phyloP scores from a whole-genome alignment of 2,888 invertebrate species.

The Himalopsyche anomala region DNA sequence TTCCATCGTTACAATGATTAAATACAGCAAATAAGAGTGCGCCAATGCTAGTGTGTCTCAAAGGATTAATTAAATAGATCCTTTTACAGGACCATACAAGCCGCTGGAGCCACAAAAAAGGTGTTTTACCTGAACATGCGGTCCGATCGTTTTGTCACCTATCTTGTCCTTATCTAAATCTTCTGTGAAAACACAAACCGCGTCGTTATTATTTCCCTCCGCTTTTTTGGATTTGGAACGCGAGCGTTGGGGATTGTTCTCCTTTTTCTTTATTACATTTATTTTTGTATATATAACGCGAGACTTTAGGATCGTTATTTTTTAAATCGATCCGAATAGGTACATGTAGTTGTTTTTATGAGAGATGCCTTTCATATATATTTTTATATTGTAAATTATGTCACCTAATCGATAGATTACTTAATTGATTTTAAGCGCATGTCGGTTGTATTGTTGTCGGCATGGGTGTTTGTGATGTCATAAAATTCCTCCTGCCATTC shows the following conservation, averaged over 20 bases:
- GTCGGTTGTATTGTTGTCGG: no score
- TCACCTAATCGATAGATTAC: no score
- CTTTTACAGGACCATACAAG: conserved; percentile 55
- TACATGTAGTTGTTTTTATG: neutral
- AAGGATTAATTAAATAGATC: conserved; percentile 62
- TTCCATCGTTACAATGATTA: no score
- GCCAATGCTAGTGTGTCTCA: neutral
- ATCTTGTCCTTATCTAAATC: conserved; percentile 65
- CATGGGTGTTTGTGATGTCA: no score
- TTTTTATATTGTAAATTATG: no score
- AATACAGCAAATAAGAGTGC: neutral
- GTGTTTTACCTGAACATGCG: conserved; percentile 44
- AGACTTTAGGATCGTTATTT: conserved; percentile 44
- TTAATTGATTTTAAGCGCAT: no score
- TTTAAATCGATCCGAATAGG: conserved; percentile 52
- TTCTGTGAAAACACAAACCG: conserved; percentile 64
- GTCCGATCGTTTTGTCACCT: conserved; percentile 64
- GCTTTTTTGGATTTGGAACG: conserved; percentile 62
- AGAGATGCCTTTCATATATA: no score
- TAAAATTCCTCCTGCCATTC: no score
- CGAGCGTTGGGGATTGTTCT: conserved; percentile 40
- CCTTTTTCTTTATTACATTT: conserved; percentile 50
- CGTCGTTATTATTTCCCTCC: conserved; percentile 59
- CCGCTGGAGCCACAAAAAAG: conserved; percentile 48
- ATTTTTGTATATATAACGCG: conserved; percentile 61